Conservation (phyloP, 1,140 invertebrate species). For the Drosophila setifemur region DNA sequence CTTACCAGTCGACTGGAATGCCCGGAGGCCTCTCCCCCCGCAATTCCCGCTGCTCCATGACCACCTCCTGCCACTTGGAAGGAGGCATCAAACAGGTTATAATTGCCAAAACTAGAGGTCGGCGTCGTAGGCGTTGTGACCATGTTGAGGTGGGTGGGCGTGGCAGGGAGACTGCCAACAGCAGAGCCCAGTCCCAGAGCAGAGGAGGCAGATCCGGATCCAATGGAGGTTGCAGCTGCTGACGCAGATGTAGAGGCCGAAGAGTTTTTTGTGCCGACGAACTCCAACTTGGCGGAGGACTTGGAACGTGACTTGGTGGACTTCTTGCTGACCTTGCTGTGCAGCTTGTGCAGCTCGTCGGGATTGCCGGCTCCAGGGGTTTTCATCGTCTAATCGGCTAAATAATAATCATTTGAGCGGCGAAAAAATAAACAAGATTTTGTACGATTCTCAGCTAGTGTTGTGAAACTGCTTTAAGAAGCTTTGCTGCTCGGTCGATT, state of each 20-base stretch:
- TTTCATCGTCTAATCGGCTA: constrained; percentile 57
- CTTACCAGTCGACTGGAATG: constrained; percentile 36
- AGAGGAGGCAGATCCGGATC: constrained; percentile 6
- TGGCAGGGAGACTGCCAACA: constrained; percentile 49
- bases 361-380: constrained; percentile 43
- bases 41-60: constrained; percentile 15
- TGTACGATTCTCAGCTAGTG: not conserved
- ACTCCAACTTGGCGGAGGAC: constrained; percentile 59
- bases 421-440: constrained; percentile 15
- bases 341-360: constrained; percentile 61
- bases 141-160: constrained; percentile 56
- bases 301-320: constrained; percentile 74
- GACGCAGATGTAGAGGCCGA: not conserved
- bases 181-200: constrained; percentile 8
- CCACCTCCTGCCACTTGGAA: constrained; percentile 44
- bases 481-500: too few species aligned
- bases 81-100: constrained; percentile 68
- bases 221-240: not conserved
- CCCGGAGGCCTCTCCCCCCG: constrained; percentile 17
- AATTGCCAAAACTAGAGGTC: constrained; percentile 45
- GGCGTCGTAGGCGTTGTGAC: constrained; percentile 72
- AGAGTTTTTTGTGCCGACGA: constrained; percentile 38
- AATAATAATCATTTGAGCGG: constrained; percentile 2
- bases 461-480: not conserved
- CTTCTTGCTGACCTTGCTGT: constrained; percentile 68